These are phyloP conservation scores for Euzophera pinguis DNA, from an alignment of 2,888 invertebrate species.

Conservation along the genomic window DNA sequence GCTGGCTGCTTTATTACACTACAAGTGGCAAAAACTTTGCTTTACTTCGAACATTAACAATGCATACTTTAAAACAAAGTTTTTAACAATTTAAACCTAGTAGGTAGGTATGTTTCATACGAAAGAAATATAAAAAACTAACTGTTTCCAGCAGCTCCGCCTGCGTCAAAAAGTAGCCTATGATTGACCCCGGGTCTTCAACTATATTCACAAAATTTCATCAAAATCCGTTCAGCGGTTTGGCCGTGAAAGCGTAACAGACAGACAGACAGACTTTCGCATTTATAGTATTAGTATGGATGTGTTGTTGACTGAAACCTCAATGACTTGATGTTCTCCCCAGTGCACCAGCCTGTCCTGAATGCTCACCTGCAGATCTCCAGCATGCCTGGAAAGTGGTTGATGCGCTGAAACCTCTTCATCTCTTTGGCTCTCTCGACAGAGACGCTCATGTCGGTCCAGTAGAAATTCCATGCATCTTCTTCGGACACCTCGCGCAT, in stretches of 20 bases:
- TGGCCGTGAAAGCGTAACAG: too few species aligned
- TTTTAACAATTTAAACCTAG: not conserved
- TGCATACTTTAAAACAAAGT: not conserved
- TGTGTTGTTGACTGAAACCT: too few species aligned
- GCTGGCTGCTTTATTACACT: not conserved
- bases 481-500: constrained; percentile 89
- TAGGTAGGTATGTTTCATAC: too few species aligned
- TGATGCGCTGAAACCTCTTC: constrained; percentile 95
- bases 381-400: constrained; percentile 95
- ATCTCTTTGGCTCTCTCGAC: constrained; percentile 93
- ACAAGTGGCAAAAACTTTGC: constrained; percentile 7
- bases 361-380: constrained; percentile 84
- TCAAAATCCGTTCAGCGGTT: too few species aligned
- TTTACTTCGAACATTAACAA: not conserved
- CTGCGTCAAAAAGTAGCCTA: too few species aligned
- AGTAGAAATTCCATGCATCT: constrained; percentile 93
- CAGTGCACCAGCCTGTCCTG: not conserved
- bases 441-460: constrained; percentile 93
- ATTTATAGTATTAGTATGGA: too few species aligned
- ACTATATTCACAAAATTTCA: too few species aligned
- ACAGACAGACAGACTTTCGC: too few species aligned
- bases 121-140: too few species aligned
- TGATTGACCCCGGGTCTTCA: too few species aligned
- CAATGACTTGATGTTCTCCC: too few species aligned
- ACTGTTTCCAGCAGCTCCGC: too few species aligned